Base-by-base conservation (phyloP, 2,113 vertebrate species). In the Malurus melanocephalus region DNA sequence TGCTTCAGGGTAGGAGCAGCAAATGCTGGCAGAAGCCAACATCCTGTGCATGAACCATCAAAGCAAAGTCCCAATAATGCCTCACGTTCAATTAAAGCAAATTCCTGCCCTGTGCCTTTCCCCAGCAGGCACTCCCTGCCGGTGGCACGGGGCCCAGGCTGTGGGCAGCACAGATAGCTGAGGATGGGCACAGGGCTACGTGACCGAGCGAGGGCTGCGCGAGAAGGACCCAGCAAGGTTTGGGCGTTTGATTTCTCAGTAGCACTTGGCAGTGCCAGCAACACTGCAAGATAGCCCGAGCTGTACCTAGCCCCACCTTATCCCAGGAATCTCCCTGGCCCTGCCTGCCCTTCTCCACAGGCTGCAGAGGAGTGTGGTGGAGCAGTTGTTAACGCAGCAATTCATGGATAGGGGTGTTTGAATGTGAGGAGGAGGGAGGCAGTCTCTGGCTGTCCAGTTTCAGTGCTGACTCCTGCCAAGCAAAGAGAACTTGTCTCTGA, bases 361-460 rank as follows among this genome's bases (percentile, higher is more conserved):
- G 56, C 14, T 62, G 35, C 55, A 11, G 5, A 52, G 35, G 19
- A 74, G 46, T 56, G 40, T 18, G 13, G 5, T 17, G 61, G 69
- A 87, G 48, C 4, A 79, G 40, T 32, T 77, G 69, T 23, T 46
- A 35, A 43, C 33, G 57, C 30, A 53, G 48, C 35, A 26, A 3
- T 60, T 55, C 0, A 3, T 16, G 51, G 16, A 19, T 2, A 14
- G 21, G 43, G 18, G 21, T 28, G 18, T 23, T 55, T 69, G 48
- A 40, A 42, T 23, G 4, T 0, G 2, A 26, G 30, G 19, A 18
- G 11, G 6, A 45, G 3, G 6, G 7, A 7, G 9, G 26, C 21
- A 14, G 8, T 8, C 45, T 79, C 27, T 12, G 10, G 18, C 48
- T 51, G 21, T 15, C n/a, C 59, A 32, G 64, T n/a, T 60, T 80